These are phyloP conservation scores for Nephrotoma guestfalica DNA, from an alignment of 2,888 invertebrate genomes.

Conservation along the genomic window DNA sequence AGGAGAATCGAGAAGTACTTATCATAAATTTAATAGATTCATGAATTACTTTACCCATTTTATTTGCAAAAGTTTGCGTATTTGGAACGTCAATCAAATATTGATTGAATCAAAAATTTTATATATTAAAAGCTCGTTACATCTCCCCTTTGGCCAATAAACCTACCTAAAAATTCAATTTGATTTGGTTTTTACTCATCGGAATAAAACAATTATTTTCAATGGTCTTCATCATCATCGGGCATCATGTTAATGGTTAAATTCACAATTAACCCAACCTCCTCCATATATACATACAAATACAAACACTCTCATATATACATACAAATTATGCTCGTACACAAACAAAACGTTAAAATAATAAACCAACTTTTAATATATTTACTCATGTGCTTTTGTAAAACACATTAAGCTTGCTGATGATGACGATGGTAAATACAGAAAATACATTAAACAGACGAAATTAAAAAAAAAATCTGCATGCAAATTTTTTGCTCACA, in stretches of 20 bases:
- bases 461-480: not conserved
- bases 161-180: too few relatives aligned
- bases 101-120: too few relatives aligned
- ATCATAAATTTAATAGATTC: too few relatives aligned
- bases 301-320: not conserved
- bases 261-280: not conserved
- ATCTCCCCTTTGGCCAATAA: too few relatives aligned
- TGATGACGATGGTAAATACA: not conserved
- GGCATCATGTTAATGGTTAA: not conserved
- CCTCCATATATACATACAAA: not conserved
- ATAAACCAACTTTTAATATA: not conserved
- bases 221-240: not conserved
- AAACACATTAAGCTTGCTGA: not conserved
- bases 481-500: not conserved
- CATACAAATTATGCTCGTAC: not conserved
- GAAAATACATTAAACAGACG: not conserved
- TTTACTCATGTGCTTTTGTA: not conserved
- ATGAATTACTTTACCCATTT: too few relatives aligned
- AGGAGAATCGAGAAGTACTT: too few relatives aligned
- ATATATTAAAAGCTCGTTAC: too few relatives aligned
- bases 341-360: not conserved
- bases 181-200: too few relatives aligned
- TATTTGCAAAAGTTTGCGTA: too few relatives aligned
- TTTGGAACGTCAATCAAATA: too few relatives aligned
- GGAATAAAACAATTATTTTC: too few relatives aligned